These are phyloP conservation scores for Guaruba guarouba DNA, from an alignment of 2,113 vertebrate species.

Conservation along the genomic window DNA sequence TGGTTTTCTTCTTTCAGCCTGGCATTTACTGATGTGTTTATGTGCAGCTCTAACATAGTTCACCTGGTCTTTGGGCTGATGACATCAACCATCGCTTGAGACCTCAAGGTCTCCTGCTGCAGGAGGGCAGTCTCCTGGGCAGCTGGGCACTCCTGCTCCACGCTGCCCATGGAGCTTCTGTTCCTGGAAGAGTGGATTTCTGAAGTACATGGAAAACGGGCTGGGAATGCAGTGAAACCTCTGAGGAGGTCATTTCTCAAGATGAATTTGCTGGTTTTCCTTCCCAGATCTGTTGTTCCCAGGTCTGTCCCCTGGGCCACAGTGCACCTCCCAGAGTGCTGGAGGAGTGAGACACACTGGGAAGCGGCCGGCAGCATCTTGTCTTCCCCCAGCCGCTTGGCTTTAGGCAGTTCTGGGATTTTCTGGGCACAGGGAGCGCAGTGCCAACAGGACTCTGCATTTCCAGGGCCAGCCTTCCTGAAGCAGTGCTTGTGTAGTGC, in stretches of 20 bases:
- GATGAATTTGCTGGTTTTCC: background rate
- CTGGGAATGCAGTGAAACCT: rapidly evolving
- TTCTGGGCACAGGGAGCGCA: rapidly evolving
- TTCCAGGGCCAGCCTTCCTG: background rate
- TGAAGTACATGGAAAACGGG: rapidly evolving
- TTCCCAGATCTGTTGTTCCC: background rate
- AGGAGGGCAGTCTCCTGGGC: background rate
- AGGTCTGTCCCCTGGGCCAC: background rate
- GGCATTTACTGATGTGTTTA: background rate
- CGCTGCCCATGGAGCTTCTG: rapidly evolving
- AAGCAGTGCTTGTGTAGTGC: background rate
- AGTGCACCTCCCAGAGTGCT: rapidly evolving
- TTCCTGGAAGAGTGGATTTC: background rate
- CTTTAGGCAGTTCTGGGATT: background rate
- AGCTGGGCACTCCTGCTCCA: rapidly evolving
- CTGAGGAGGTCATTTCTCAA: background rate
- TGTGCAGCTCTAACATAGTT: background rate
- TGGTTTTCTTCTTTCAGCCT: background rate
- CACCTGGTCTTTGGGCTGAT: background rate
- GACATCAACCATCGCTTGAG: background rate
- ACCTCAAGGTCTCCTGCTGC: background rate
- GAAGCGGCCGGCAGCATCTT: rapidly evolving
- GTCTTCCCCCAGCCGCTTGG: rapidly evolving
- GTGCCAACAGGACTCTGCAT: rapidly evolving
- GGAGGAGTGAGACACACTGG: background rate